phyloP scores from a whole-genome alignment of 2,113 vertebrate genomes.

The Dasyornis broadbenti region DNA sequence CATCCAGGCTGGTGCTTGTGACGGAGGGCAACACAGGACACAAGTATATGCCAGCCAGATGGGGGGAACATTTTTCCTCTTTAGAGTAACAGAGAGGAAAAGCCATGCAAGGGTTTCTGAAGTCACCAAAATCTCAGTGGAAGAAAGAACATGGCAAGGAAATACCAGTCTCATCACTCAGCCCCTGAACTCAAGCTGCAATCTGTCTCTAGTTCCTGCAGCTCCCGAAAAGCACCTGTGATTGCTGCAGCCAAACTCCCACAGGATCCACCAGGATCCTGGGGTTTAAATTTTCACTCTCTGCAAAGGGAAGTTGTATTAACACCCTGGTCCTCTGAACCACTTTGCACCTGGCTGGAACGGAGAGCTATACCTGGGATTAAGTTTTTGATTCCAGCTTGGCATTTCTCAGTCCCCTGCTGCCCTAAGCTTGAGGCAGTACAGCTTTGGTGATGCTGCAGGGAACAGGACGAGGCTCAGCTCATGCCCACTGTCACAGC shows the following conservation, averaged over 20 bases:
- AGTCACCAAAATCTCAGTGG: neutral
- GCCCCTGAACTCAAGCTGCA: neutral
- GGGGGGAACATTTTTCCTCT: no score
- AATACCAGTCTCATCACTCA: neutral
- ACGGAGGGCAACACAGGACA: no score
- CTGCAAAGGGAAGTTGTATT: neutral
- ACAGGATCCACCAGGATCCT: neutral
- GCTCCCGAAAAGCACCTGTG: neutral
- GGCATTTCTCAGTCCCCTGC: rapidly evolving
- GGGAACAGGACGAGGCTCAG: neutral
- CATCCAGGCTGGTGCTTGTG: no score
- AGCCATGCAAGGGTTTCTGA: neutral
- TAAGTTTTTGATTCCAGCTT: neutral
- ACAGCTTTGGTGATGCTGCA: neutral
- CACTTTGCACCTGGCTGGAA: slow-evolving; percentile 20
- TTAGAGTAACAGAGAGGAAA: no score
- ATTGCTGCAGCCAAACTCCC: neutral
- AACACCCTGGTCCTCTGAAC: neutral
- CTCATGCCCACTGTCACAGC: neutral
- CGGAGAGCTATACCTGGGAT: neutral
- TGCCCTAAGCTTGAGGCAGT: neutral
- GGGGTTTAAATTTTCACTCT: neutral
- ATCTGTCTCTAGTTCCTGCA: neutral
- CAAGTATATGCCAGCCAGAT: no score
- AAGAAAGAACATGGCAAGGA: neutral